A percentile compares a stretch with the other conserved stretches of the same genome.
Conservation (phyloP, 2,113 vertebrate genomes). For the Chauna torquata region DNA sequence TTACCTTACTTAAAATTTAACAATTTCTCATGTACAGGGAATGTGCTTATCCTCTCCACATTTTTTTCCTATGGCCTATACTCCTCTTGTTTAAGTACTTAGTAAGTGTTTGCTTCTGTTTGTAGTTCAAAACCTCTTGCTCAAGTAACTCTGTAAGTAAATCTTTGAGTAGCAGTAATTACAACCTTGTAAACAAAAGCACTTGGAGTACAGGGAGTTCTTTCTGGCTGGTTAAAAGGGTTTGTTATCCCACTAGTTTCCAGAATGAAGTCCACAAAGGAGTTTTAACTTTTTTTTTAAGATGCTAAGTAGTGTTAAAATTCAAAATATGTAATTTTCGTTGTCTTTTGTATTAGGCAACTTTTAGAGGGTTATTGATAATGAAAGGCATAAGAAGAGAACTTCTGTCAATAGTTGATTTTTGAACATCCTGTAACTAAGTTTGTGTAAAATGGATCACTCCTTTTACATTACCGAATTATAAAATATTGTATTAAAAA, state of each 20-base stretch:
- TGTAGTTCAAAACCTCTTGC: neutral
- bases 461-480: neutral
- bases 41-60: neutral
- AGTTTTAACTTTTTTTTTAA: neutral
- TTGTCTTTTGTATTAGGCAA: neutral
- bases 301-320: neutral
- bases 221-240: neutral
- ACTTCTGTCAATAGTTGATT: neutral
- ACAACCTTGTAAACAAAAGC: neutral
- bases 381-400: neutral
- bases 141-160: neutral
- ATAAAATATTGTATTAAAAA: neutral
- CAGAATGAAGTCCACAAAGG: neutral
- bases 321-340: neutral
- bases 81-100: neutral
- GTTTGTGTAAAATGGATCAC: neutral
- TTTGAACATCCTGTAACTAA: neutral
- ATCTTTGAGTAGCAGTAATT: neutral
- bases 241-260: neutral
- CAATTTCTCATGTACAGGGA: neutral
- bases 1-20: neutral
- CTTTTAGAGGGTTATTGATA: neutral
- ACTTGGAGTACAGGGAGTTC: neutral
- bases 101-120: neutral
- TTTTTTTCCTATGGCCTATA: neutral